Evolutionary conservation across 2,113 vertebrate genomes (phyloP), one percentile per base, ranked within the genome.

Genomic region (Narcine bancroftii): DNA sequence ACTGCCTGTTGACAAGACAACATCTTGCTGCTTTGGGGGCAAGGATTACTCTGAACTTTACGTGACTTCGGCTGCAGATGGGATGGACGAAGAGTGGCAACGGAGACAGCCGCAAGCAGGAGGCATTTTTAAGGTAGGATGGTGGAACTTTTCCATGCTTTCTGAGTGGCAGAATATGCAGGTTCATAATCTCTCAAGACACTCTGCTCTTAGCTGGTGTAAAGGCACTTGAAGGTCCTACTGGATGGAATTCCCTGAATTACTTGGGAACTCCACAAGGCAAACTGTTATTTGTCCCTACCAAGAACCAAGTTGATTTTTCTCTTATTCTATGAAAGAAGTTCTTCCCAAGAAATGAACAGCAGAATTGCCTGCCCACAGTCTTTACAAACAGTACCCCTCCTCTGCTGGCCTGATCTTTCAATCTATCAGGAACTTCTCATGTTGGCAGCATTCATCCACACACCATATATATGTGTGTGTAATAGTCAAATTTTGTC

Each of bases 11-110:
- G 95, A 93, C 39, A 97, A 97, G 93, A 98, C 96, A 89, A 99
- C 98, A 29, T 99, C 98, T 0, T 98, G 97, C 94, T 98, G 97
- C 93, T 99, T 99, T 0, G 98, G 98, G 79, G 98, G 98, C 92
- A 96, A 95, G 15, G 96, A 98, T 95, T 98, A 97, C 94, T 96
- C 96, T 36, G 98, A 99, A 93, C 96, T 99, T 93, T 99, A 96
- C 2, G 98, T 99, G 94, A 99, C 98, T 92, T 96, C 96, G 50
- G 98, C 97, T 53, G 94, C 92, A 69, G 93, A 96, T 0, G 97
- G 96, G 29, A 94, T 98, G 93, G 95, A 96, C 92, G 93, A 96
- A 1, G 95, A 96, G 9, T 92, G 93, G 45, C 93, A 94, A 77
- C 93, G 94, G 53, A 94, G 92, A 24, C 96, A 99, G 2, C 97